Evolutionary conservation across 1,140 invertebrate species (phyloP), one percentile per base, ranked within the genome.

Genomic region (Oryctes rhinoceros): DNA sequence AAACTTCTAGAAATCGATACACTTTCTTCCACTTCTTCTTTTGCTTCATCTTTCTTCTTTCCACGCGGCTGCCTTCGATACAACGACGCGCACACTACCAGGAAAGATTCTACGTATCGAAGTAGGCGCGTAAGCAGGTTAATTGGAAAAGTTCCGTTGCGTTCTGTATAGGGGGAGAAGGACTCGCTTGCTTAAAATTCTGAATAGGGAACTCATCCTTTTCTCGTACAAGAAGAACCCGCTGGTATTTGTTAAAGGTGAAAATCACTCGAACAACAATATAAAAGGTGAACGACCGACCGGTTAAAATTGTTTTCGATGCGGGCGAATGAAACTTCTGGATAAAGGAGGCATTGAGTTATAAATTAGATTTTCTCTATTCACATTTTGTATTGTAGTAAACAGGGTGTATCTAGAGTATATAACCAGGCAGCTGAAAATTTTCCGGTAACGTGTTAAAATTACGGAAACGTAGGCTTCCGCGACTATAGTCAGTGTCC

Each of bases 101-200:
- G n/a, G 53, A 59, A 59, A 59, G 5, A 18, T 59, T 18, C 18
- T 59, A 59, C 15, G 53, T 59, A 59, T 59, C 15, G 53, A 18
- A 59, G 18, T 6, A 10, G 39, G 39, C 39, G 39, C 53, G 53
- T 59, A 59, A 59, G 53, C n/a, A 59, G 53, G 53, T 59, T 59
- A 59, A 59, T 59, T 59, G 53, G 53, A 59, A 59, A 59, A 59
- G 53, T 59, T 59, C 53, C 15, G 5, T 18, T 59, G 15, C 53
- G 15, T 59, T 59, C 15, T n/a, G 5, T 7, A 18, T 15, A 18
- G 53, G 18, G 18, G 53, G 15, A 59, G 5, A 6, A 3, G 15
- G 18, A 1, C 15, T 18, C 9, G 5, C 53, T 59, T 59, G 53
- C 53, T 59, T 59, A 59, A 59, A 59, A 59, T 59, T 59, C 53